Evolutionary conservation across 2,113 vertebrate species (phyloP).

Genomic region (Brachyhypopomus occidentalis): DNA sequence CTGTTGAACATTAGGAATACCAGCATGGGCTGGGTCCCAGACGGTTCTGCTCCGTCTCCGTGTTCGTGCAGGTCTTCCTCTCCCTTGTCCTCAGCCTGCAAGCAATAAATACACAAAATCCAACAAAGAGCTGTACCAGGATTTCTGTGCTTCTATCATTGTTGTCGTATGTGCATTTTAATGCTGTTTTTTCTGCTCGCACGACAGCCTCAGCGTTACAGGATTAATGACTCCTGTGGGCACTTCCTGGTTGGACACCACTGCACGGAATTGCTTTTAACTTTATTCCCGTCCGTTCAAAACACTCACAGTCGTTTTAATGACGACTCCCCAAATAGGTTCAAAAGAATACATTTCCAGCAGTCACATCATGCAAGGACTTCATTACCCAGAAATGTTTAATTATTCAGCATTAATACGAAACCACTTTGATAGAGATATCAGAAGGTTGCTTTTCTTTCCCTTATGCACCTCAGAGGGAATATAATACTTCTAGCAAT

Average conservation of each 20-base stretch:
- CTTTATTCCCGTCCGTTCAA: constrained; percentile 11
- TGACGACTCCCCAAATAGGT: constrained; percentile 25
- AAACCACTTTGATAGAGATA: constrained; percentile 51
- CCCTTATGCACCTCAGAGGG: constrained; percentile 31
- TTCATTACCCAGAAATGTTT: constrained; percentile 31
- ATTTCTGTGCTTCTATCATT: constrained; percentile 19
- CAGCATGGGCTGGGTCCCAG: too few relatives aligned
- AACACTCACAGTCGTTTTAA: constrained; percentile 5
- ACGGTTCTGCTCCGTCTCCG: too few relatives aligned
- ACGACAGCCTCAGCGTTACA: background rate
- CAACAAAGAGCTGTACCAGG: background rate
- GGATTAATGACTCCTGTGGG: constrained; percentile 16
- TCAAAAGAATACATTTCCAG: constrained; percentile 26
- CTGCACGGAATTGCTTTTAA: constrained; percentile 9
- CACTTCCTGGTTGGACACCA: constrained; percentile 18
- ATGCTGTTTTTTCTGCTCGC: constrained; percentile 18
- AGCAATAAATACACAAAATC: background rate
- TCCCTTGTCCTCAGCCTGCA: too few relatives aligned
- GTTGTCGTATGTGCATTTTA: constrained; percentile 13
- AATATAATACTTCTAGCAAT: constrained; percentile 39
- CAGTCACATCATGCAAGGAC: constrained; percentile 18
- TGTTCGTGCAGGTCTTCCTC: too few relatives aligned
- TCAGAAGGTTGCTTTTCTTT: constrained; percentile 27
- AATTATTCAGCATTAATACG: constrained; percentile 47
- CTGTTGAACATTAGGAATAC: too few relatives aligned